Base-by-base conservation (phyloP, 2,113 vertebrate genomes). In the Cromileptes altivelis region DNA sequence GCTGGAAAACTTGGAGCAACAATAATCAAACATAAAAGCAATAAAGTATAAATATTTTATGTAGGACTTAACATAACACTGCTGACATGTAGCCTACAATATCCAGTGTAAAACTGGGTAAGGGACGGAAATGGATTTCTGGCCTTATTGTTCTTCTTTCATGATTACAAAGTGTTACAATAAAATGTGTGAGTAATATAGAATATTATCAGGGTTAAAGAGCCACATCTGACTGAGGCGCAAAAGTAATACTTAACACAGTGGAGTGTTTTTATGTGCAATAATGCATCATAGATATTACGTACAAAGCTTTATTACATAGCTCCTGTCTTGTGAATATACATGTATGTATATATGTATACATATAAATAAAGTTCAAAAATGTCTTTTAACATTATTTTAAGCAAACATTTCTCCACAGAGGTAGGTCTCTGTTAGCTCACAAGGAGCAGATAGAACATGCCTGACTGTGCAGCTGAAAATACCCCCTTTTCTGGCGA, bases 401-500 rank as follows among this genome's bases (percentile, higher is more conserved):
- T 37, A 37, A 42, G 57, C 10, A 45, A n/a, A 62, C 4, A 25
- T 73, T 40, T 53, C 23, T 65, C 25, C 47, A 15, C 9, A 23
- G n/a, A 53, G 14, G 4, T 52, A 4, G 40, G 19, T 45, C 53
- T 65, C 27, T 30, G n/a, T 56, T 6, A 37, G 5, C 19, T 57
- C 52, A 67, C 30, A 45, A 42, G 2, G 10, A 61, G 53, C 69
- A 55, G 18, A 75, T 11, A 27, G 50, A 85, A 75, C 69, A 81
- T 56, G 69, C 77, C 57, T 82, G 64, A 70, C 52, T 81, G 61
- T 65, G 45, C 4, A 1, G 27, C 70, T 81, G 70, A 79, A 75
- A 85, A 70, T 33, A 77, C 27, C 14, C 53, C 21, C 15, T 30
- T 47, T 67, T 80, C 84, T 79, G 56, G 42, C 72, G 71, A 17